Evolutionary conservation across 2,888 invertebrate species (phyloP).

Genomic region (Melangyna quadrimaculata): DNA sequence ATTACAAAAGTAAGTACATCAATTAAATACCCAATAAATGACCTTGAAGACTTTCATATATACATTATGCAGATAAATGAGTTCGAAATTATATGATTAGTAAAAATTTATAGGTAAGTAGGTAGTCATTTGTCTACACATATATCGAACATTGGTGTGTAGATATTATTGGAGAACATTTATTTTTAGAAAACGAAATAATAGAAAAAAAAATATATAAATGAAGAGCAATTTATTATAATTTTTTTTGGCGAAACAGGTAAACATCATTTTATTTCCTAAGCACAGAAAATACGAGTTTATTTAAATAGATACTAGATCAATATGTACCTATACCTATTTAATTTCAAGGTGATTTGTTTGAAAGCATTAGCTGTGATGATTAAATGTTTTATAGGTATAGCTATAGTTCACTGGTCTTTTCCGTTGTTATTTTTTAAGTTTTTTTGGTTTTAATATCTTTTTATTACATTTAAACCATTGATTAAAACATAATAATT

Average conservation of each 20-base stretch:
- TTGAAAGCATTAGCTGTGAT: too few relatives aligned
- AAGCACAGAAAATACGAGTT: not conserved
- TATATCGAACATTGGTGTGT: not conserved
- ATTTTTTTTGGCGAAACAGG: not conserved
- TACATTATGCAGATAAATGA: conserved; percentile 38
- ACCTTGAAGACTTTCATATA: conserved; percentile 37
- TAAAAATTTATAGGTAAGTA: conserved; percentile 10
- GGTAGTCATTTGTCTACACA: not conserved
- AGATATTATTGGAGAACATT: not conserved
- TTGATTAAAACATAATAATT: too few relatives aligned
- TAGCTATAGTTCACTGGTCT: too few relatives aligned
- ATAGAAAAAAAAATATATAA: not conserved
- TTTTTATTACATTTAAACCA: too few relatives aligned
- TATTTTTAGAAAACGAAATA: conserved; percentile 19
- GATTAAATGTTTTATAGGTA: too few relatives aligned
- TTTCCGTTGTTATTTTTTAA: too few relatives aligned
- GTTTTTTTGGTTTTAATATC: too few relatives aligned
- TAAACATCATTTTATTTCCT: not conserved
- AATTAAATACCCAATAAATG: conserved; percentile 52
- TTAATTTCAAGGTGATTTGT: too few relatives aligned
- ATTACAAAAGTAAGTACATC: conserved; percentile 9
- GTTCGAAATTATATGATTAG: conserved; percentile 45
- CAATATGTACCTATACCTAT: too few relatives aligned
- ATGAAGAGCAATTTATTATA: conserved; percentile 1
- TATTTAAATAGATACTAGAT: too few relatives aligned